These are phyloP conservation scores for Mesochorus sp. DNA, from an alignment of 2,888 invertebrate genomes.

Conservation along the genomic window DNA sequence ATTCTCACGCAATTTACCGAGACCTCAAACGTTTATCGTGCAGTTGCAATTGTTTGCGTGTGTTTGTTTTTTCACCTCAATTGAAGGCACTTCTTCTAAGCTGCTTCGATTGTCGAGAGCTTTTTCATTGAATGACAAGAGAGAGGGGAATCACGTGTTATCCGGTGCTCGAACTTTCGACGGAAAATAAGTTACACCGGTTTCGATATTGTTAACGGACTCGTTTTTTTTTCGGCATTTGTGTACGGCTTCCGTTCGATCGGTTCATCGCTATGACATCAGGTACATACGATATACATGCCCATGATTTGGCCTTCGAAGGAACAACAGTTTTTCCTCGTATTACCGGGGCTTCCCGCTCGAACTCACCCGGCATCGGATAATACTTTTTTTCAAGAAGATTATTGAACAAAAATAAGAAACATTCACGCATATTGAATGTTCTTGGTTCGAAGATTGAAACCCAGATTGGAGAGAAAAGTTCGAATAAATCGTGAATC, in stretches of 20 bases:
- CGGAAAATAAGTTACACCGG: constrained; percentile 38
- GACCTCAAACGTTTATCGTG: background rate
- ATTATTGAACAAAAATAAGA: too few relatives aligned
- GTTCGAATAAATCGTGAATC: too few relatives aligned
- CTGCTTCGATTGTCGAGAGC: background rate
- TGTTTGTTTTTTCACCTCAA: background rate
- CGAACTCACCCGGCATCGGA: too few relatives aligned
- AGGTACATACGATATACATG: constrained; percentile 40
- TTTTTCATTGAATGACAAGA: constrained; percentile 15
- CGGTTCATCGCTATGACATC: constrained; percentile 32
- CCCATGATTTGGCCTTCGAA: constrained; percentile 52
- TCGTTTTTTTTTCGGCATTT: background rate
- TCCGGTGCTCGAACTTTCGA: constrained; percentile 48
- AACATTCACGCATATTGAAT: too few relatives aligned
- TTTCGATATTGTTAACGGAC: constrained; percentile 6
- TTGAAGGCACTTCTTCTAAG: background rate
- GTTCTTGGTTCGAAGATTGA: too few relatives aligned
- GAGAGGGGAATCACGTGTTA: constrained; percentile 1
- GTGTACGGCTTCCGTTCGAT: constrained; percentile 51
- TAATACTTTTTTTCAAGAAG: too few relatives aligned
- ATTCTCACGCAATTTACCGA: background rate
- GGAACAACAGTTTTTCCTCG: constrained; percentile 38
- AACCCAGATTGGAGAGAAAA: too few relatives aligned
- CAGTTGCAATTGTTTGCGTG: too few relatives aligned
- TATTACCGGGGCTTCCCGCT: constrained; percentile 36